Evolutionary conservation across 64 coral and sea anemone species (phyloP).

Genomic region (Catalaphyllia jardinei): DNA sequence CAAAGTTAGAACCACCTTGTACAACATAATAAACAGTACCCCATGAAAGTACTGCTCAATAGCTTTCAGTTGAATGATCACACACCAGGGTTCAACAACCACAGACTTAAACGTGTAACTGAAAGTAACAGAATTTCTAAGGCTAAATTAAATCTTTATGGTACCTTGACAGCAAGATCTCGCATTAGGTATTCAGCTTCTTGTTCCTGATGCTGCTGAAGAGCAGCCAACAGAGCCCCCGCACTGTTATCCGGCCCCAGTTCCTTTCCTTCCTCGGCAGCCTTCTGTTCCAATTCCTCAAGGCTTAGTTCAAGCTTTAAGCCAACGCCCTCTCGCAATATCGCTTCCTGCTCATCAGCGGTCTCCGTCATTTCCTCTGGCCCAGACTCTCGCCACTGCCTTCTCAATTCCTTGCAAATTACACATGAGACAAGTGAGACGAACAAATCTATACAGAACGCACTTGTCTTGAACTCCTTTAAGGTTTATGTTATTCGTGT

Average conservation of each 20-base stretch:
- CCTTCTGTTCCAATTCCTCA: constrained; percentile 33
- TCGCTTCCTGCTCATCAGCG: constrained; percentile 74
- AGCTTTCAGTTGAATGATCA: too few species aligned
- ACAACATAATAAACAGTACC: too few species aligned
- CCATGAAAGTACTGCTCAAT: too few species aligned
- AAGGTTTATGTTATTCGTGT: too few species aligned
- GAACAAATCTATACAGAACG: neutral
- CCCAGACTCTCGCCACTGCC: constrained; percentile 92
- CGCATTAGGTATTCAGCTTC: constrained; percentile 85
- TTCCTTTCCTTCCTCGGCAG: constrained; percentile 9
- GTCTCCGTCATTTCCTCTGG: constrained; percentile 81
- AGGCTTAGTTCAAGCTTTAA: constrained; percentile 65
- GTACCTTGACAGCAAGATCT: constrained; percentile 89
- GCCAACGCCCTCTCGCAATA: constrained; percentile 75
- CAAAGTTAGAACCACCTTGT: too few species aligned
- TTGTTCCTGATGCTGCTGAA: constrained; percentile 86
- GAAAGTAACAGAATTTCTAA: too few species aligned
- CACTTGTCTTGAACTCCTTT: neutral
- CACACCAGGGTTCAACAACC: too few species aligned
- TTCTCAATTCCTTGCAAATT: constrained; percentile 68
- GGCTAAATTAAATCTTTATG: neutral
- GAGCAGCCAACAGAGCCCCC: constrained; percentile 78
- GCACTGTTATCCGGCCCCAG: constrained; percentile 53
- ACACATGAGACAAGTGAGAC: neutral
- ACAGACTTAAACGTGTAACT: too few species aligned